Evolutionary conservation across 2,797 vertebrate species (phyloP).

Genomic region (Phataginus tricuspis): DNA sequence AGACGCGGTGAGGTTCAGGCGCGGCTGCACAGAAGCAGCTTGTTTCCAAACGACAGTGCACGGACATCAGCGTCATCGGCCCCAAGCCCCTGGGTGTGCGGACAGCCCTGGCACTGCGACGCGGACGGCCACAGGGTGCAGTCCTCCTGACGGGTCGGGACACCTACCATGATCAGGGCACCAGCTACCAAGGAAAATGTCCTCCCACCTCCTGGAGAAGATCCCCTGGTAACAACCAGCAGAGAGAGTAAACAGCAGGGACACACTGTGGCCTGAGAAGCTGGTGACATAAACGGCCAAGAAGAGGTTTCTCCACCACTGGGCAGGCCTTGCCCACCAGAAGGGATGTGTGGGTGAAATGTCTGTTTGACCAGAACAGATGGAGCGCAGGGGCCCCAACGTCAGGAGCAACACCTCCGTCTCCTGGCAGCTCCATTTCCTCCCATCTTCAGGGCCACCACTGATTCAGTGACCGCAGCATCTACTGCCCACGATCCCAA

Average conservation of each 20-base stretch:
- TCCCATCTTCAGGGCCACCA: too few relatives aligned
- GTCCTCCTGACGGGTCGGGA: not conserved
- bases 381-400: fast-evolving
- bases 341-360: too few relatives aligned
- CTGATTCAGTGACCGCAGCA: fast-evolving
- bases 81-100: not conserved
- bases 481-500: not conserved
- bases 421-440: not conserved
- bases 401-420: not conserved
- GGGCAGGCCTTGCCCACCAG: too few relatives aligned
- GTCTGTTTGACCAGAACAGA: not conserved
- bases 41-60: not conserved
- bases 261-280: too few relatives aligned
- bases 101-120: too few relatives aligned
- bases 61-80: not conserved
- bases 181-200: not conserved
- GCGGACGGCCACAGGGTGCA: not conserved
- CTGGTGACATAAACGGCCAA: fast-evolving
- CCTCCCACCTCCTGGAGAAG: not conserved
- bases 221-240: fast-evolving
- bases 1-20: not conserved
- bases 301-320: not conserved
- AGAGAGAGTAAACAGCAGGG: not conserved
- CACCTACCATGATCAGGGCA: fast-evolving
- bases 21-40: not conserved